Conservation (phyloP, 53 echinoderm and acorn worm genomes). For the Holothuria leucospilota region DNA sequence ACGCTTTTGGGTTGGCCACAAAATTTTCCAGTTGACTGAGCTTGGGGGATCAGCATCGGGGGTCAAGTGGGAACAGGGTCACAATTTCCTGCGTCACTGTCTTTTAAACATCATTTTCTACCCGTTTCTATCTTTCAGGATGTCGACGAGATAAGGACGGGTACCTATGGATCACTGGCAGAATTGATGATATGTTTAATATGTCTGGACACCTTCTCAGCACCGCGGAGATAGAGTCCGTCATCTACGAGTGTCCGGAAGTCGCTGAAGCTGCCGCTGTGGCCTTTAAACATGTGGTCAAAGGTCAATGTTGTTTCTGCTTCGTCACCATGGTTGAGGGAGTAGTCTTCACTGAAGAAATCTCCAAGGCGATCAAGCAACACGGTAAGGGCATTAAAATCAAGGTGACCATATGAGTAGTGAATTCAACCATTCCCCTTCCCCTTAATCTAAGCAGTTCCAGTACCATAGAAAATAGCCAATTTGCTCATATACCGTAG, state of each 20-base stretch:
- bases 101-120: no score
- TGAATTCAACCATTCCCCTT: no score
- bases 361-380: slow-evolving; percentile 65
- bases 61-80: no score
- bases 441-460: no score
- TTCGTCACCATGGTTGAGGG: slow-evolving; percentile 92
- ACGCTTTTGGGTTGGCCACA: no score
- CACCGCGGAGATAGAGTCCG: slow-evolving; percentile 93
- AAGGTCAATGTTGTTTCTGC: slow-evolving; percentile 92
- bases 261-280: slow-evolving; percentile 94
- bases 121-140: slow-evolving; percentile 49
- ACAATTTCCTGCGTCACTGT: no score
- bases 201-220: slow-evolving; percentile 98
- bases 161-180: slow-evolving; percentile 96
- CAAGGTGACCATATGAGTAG: no score
- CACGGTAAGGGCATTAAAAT: slow-evolving; percentile 66
- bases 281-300: slow-evolving; percentile 82
- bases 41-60: no score
- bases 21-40: no score
- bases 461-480: no score
- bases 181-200: slow-evolving; percentile 99
- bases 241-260: slow-evolving; percentile 77
- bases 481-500: no score
- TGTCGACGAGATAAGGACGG: slow-evolving; percentile 91
- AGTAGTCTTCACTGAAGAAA: slow-evolving; percentile 71